A percentile compares a stretch with the other conserved stretches of the same genome.
Conservation (phyloP, 1,140 invertebrate genomes). For the Stegodyphus dumicola region DNA sequence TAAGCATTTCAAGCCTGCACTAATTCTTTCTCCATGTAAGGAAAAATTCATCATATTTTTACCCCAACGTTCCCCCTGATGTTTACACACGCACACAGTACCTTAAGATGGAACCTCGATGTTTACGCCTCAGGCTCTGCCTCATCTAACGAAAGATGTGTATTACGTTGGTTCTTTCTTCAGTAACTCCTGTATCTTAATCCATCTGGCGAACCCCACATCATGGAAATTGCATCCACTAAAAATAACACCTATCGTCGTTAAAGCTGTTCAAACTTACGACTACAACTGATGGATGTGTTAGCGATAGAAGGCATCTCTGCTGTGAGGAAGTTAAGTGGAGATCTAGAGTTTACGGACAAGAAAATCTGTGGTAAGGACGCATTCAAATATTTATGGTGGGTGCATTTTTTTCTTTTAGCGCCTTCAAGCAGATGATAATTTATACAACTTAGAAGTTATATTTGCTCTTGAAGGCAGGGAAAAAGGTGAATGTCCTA, state of each 20-base stretch:
- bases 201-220: conserved; percentile 15
- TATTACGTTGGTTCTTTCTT: no score
- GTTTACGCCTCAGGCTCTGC: no score
- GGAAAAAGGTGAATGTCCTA: no score
- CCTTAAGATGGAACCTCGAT: no score
- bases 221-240: not conserved
- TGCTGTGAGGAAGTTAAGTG: not conserved
- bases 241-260: conserved; percentile 36
- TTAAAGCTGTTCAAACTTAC: conserved; percentile 24
- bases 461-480: not conserved
- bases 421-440: conserved; percentile 20
- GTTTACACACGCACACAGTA: no score
- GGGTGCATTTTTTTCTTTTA: conserved; percentile 32
- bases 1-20: no score
- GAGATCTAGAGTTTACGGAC: not conserved
- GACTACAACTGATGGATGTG: not conserved
- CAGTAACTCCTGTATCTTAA: not conserved
- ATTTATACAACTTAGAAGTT: conserved; percentile 4
- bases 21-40: no score
- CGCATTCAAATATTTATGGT: conserved; percentile 27
- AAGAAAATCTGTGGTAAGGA: not conserved
- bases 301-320: not conserved
- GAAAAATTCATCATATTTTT: no score
- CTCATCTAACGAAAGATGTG: no score
- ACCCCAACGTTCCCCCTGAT: no score